These are phyloP conservation scores for Auanema freiburgensis DNA, from an alignment of 2,888 invertebrate genomes.

Conservation along the genomic window DNA sequence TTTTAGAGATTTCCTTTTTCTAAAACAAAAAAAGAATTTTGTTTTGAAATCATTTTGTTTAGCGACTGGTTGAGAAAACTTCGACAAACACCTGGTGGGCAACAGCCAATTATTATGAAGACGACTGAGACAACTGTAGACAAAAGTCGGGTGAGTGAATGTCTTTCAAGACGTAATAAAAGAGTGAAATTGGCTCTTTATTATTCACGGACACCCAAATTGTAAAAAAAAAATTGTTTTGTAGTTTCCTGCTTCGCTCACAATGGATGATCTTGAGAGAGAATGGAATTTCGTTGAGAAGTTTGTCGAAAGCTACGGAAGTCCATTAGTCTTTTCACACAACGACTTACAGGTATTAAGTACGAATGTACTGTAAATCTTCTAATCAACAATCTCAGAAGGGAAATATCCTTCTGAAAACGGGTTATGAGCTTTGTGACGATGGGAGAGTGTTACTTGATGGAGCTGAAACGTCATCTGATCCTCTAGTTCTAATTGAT, in stretches of 20 bases:
- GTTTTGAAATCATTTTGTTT: background rate
- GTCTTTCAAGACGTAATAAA: background rate
- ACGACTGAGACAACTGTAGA: slow-evolving; percentile 38
- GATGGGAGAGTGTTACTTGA: slow-evolving; percentile 26
- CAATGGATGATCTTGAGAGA: slow-evolving; percentile 36
- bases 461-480: slow-evolving; percentile 17
- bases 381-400: slow-evolving; percentile 24
- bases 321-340: slow-evolving; percentile 73
- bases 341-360: slow-evolving; percentile 63
- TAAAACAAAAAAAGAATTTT: background rate
- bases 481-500: slow-evolving; percentile 44
- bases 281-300: slow-evolving; percentile 47
- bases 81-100: slow-evolving; percentile 29
- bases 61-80: slow-evolving; percentile 21
- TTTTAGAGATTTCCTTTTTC: background rate
- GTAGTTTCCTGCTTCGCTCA: slow-evolving; percentile 40
- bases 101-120: slow-evolving; percentile 34
- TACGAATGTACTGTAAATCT: background rate
- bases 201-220: background rate
- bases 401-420: slow-evolving; percentile 43
- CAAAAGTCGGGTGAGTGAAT: slow-evolving; percentile 23
- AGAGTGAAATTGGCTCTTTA: background rate
- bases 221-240: slow-evolving; percentile 1
- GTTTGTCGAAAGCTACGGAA: slow-evolving; percentile 36
- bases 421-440: slow-evolving; percentile 35